Percentiles rank a stretch among this genome's conserved stretches.
Conservation (phyloP, 2,797 vertebrate genomes). For the Harpagifer antarcticus region DNA sequence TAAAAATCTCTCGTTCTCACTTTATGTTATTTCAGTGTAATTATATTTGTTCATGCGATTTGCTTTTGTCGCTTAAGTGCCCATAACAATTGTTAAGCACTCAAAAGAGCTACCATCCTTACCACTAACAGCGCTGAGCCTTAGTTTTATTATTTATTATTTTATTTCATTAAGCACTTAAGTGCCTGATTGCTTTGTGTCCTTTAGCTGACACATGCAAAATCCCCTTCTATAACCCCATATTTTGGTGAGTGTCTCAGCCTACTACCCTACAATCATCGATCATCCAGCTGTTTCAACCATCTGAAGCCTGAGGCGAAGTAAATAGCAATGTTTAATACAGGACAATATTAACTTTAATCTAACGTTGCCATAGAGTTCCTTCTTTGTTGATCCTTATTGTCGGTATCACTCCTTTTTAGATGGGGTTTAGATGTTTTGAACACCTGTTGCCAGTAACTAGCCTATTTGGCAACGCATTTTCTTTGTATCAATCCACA, state of each 20-base stretch:
- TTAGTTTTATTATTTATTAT: neutral
- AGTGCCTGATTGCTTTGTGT: neutral
- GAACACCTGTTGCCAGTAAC: constrained; percentile 4
- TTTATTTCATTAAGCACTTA: neutral
- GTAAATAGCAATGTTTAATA: neutral
- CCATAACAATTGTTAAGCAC: neutral
- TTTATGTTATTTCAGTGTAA: neutral
- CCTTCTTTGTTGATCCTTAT: neutral
- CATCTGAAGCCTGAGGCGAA: neutral
- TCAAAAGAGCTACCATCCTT: neutral
- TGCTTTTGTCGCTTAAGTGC: neutral
- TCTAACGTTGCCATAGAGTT: constrained; percentile 16
- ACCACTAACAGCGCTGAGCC: neutral
- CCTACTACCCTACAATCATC: neutral
- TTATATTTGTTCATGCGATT: constrained; percentile 1
- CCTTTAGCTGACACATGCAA: neutral
- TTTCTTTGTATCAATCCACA: neutral
- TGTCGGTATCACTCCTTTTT: constrained; percentile 5
- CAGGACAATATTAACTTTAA: neutral
- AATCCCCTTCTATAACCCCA: neutral
- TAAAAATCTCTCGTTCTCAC: neutral
- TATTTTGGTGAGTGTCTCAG: neutral
- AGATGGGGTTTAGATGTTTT: constrained; percentile 28
- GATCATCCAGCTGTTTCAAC: neutral
- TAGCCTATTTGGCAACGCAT: neutral